A percentile compares a stretch with the other conserved stretches of the same genome.
Evolutionary conservation across 2,797 vertebrate genomes (phyloP).

Genomic region (Xenentodon cancila): DNA sequence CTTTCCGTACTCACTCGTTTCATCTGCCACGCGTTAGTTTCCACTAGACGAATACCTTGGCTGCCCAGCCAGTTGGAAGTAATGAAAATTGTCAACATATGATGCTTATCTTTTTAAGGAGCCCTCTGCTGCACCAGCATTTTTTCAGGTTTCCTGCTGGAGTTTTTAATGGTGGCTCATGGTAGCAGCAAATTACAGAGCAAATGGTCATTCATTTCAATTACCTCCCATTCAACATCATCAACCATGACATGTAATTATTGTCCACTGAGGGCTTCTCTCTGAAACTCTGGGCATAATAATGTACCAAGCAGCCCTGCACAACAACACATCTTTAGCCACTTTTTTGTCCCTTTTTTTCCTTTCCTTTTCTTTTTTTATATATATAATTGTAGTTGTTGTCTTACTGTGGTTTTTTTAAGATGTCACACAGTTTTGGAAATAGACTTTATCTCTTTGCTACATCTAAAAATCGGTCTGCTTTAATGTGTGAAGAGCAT

Average conservation of each 20-base stretch:
- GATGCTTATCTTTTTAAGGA: conserved; percentile 82
- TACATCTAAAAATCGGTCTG: no score
- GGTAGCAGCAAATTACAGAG: conserved; percentile 81
- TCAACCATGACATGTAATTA: conserved; percentile 77
- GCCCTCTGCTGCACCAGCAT: conserved; percentile 68
- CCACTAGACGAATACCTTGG: conserved; percentile 75
- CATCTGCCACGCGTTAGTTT: conserved; percentile 79
- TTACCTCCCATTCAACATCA: conserved; percentile 75
- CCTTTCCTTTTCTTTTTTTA: background rate
- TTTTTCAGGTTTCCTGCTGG: conserved; percentile 75
- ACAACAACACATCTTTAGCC: conserved; percentile 28
- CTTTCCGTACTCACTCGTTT: conserved; percentile 69
- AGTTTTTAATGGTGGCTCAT: conserved; percentile 77
- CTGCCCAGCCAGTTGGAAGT: conserved; percentile 77
- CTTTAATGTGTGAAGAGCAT: no score
- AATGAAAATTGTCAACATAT: conserved; percentile 84
- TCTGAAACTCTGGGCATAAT: conserved; percentile 50
- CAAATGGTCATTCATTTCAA: conserved; percentile 82
- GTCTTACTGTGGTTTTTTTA: conserved; percentile 21
- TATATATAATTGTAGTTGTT: conserved; percentile 17
- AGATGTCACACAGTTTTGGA: background rate
- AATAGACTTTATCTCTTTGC: no score
- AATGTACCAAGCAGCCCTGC: conserved; percentile 39
- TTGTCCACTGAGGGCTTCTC: conserved; percentile 70
- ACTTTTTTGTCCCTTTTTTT: conserved; percentile 33